Percentiles rank a stretch among this genome's conserved stretches.
Conservation (phyloP, 2,888 invertebrate genomes). For the Tiliacea citrago region DNA sequence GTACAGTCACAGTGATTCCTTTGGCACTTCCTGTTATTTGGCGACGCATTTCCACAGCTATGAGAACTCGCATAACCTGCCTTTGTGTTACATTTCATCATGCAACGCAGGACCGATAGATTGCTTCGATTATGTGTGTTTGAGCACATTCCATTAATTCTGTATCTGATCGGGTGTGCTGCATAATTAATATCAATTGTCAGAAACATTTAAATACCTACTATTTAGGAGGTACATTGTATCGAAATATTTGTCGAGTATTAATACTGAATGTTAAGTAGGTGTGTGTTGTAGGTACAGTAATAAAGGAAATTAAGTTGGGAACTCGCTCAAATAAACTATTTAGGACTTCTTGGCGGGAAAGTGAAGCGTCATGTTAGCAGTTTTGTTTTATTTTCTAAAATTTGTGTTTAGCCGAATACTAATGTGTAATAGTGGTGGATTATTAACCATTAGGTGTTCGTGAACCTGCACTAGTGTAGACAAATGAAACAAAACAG, state of each 20-base stretch:
- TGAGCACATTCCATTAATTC: background rate
- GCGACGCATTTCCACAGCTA: background rate
- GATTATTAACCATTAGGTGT: too few relatives aligned
- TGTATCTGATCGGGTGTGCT: background rate
- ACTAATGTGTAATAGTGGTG: too few relatives aligned
- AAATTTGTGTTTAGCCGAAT: too few relatives aligned
- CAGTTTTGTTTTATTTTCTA: too few relatives aligned
- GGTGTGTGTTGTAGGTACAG: background rate
- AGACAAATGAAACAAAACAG: too few relatives aligned
- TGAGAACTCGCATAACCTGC: background rate
- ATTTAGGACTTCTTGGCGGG: too few relatives aligned
- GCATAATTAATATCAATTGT: background rate
- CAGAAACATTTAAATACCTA: background rate
- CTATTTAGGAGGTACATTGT: background rate
- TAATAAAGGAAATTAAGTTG: background rate
- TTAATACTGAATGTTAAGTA: background rate
- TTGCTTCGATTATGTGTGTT: background rate
- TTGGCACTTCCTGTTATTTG: background rate
- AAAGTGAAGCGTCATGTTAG: too few relatives aligned
- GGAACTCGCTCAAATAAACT: background rate
- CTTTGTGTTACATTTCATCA: slow-evolving; percentile 1
- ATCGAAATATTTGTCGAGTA: background rate
- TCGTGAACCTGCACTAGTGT: too few relatives aligned
- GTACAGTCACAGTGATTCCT: background rate
- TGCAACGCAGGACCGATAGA: too few relatives aligned